These are phyloP conservation scores for Chauna torquata DNA, from an alignment of 2,113 vertebrate species.

Conservation along the genomic window DNA sequence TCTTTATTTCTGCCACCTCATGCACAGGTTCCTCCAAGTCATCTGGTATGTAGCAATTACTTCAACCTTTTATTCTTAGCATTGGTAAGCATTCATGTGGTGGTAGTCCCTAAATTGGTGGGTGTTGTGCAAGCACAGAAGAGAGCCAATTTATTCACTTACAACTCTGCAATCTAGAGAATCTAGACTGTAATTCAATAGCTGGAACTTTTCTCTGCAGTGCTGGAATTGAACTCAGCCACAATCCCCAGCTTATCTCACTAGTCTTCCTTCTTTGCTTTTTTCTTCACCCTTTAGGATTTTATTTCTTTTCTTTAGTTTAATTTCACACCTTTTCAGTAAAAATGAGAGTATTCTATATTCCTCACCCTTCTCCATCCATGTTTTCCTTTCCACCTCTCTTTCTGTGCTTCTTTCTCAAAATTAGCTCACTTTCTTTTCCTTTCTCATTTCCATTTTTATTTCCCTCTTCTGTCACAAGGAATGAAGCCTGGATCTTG, in stretches of 20 bases:
- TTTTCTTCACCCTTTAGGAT: background rate
- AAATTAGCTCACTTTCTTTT: background rate
- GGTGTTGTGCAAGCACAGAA: background rate
- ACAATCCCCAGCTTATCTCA: background rate
- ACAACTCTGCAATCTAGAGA: background rate
- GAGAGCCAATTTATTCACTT: background rate
- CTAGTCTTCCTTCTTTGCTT: background rate
- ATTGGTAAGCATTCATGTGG: background rate
- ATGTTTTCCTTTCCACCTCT: background rate
- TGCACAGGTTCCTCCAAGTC: background rate
- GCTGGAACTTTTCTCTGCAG: background rate
- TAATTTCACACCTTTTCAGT: background rate
- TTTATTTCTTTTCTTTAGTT: background rate
- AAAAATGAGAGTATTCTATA: background rate
- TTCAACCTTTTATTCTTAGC: background rate
- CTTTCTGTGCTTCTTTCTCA: background rate
- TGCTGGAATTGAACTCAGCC: background rate
- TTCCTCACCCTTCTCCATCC: background rate
- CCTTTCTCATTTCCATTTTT: background rate
- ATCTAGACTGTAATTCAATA: constrained; percentile 18
- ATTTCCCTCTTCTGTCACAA: background rate
- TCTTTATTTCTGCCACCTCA: background rate
- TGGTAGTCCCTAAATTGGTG: background rate
- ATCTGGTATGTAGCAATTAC: background rate
- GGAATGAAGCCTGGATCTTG: background rate